Evolutionary conservation across 2,113 vertebrate species (phyloP).

Genomic region (Chaetodon auriga): DNA sequence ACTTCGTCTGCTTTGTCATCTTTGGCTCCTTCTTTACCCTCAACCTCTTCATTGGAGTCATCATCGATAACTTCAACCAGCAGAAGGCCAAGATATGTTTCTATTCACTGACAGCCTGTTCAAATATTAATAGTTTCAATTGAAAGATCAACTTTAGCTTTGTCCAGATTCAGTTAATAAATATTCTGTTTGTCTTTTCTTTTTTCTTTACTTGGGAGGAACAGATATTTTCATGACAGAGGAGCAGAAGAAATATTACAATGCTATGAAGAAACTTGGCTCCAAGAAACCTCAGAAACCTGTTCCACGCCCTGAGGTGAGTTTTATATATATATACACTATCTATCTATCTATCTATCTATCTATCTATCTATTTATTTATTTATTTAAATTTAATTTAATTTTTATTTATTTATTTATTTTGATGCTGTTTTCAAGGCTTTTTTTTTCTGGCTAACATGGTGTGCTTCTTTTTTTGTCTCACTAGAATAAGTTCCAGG

Average conservation of each 20-base stretch:
- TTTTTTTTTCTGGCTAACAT: background rate
- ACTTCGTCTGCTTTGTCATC: constrained; percentile 80
- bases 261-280: constrained; percentile 96
- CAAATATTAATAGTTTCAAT: background rate
- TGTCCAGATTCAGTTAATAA: too few relatives aligned
- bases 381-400: too few relatives aligned
- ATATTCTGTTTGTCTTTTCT: background rate
- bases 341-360: too few relatives aligned
- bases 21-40: constrained; percentile 80
- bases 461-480: constrained; percentile 18
- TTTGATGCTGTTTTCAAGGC: background rate
- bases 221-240: constrained; percentile 98
- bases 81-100: constrained; percentile 79
- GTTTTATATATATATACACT: too few relatives aligned
- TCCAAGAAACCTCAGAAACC: constrained; percentile 97
- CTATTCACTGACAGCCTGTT: background rate
- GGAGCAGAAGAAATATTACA: constrained; percentile 98
- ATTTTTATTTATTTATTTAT: too few relatives aligned
- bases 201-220: constrained; percentile 90
- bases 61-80: constrained; percentile 79
- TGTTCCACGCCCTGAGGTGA: constrained; percentile 92
- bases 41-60: constrained; percentile 78
- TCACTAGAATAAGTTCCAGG: constrained; percentile 73
- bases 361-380: too few relatives aligned
- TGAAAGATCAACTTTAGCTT: background rate